Percentiles rank a stretch among this genome's conserved stretches.
Evolutionary conservation across 1,140 invertebrate genomes (phyloP).

Genomic region (Trichoplusia ni): DNA sequence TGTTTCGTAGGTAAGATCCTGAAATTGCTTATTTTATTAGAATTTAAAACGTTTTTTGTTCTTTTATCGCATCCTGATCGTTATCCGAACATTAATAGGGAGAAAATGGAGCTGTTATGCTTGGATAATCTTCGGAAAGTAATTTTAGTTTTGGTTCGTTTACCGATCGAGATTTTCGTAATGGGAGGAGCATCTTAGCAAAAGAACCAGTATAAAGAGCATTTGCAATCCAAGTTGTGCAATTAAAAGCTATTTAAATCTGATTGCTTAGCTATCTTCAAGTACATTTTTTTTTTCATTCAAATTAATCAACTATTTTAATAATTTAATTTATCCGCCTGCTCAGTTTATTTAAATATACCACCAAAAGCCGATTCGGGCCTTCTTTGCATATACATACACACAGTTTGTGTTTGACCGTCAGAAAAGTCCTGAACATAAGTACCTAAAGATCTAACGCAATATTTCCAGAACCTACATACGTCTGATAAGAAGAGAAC

Average conservation of each 20-base stretch:
- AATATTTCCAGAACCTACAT: constrained; percentile 7
- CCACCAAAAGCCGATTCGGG: too few species aligned
- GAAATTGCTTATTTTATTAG: not conserved
- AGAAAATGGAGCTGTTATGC: not conserved
- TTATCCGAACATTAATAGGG: not conserved
- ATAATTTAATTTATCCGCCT: too few species aligned
- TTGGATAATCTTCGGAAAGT: not conserved
- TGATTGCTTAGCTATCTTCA: too few species aligned
- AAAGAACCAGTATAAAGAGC: not conserved
- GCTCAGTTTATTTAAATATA: too few species aligned
- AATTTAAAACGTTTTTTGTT: constrained; percentile 5
- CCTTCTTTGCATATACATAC: too few species aligned
- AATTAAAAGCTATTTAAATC: too few species aligned
- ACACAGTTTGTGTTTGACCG: too few species aligned
- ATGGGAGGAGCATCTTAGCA: too few species aligned
- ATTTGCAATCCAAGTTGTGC: too few species aligned
- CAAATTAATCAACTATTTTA: too few species aligned
- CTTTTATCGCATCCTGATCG: not conserved
- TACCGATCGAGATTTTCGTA: too few species aligned
- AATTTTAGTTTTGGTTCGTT: not conserved
- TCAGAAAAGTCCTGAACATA: not conserved
- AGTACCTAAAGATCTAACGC: not conserved
- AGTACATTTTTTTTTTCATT: too few species aligned
- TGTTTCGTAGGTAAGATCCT: not conserved
- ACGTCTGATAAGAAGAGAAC: constrained; percentile 18